Percentiles rank a stretch among this genome's conserved stretches.
phyloP scores from a whole-genome alignment of 2,113 vertebrate species.

The Petaurus breviceps region DNA sequence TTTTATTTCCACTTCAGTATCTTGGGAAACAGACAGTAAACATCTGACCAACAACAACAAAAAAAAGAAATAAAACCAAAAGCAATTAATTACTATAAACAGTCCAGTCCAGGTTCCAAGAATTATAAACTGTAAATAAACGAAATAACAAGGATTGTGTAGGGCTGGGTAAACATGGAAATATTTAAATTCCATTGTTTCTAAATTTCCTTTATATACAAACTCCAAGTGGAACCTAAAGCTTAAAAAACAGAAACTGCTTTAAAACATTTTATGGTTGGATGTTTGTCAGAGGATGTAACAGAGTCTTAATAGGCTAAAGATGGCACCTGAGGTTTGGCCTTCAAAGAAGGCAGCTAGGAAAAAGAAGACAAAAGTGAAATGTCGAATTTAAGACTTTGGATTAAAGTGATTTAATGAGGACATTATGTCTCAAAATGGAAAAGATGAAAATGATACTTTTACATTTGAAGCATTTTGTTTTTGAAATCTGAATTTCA shows the following conservation, averaged over 20 bases:
- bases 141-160: background rate
- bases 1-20: constrained; percentile 16
- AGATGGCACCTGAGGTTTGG: constrained; percentile 57
- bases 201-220: constrained; percentile 65
- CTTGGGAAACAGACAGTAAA: constrained; percentile 49
- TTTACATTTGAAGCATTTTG: constrained; percentile 27
- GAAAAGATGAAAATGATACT: background rate
- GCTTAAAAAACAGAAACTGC: constrained; percentile 60
- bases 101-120: constrained; percentile 40
- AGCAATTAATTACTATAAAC: constrained; percentile 60
- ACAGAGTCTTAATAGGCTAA: constrained; percentile 45
- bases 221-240: constrained; percentile 68
- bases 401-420: constrained; percentile 25
- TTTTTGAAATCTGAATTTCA: constrained; percentile 10
- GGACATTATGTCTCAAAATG: constrained; percentile 25
- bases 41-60: constrained; percentile 43
- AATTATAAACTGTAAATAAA: constrained; percentile 45
- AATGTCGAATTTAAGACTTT: constrained; percentile 43
- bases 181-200: constrained; percentile 69
- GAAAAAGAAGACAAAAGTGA: constrained; percentile 54
- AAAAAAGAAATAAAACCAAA: constrained; percentile 55
- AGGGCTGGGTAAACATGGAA: constrained; percentile 63
- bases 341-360: constrained; percentile 61
- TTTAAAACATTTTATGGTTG: constrained; percentile 54
- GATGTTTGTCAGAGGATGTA: constrained; percentile 52